These are phyloP conservation scores for Ellobium chinense DNA, from an alignment of 2,888 invertebrate genomes.

Conservation along the genomic window DNA sequence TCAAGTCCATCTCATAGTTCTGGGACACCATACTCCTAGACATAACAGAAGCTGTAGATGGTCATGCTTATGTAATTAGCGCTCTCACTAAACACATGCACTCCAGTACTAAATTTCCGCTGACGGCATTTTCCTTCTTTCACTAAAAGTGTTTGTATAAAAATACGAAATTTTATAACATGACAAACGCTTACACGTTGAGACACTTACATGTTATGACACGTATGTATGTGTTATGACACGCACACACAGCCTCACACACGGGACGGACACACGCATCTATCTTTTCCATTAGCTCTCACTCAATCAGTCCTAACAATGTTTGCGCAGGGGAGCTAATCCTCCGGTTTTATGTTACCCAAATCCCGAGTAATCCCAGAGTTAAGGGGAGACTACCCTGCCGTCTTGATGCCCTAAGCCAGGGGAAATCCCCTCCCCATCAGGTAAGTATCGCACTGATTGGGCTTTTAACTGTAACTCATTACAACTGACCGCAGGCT, in stretches of 20 bases:
- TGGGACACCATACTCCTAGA: no score
- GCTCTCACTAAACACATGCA: no score
- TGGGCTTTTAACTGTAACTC: conserved; percentile 1
- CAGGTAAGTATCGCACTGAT: conserved; percentile 12
- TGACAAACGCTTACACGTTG: no score
- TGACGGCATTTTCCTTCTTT: no score
- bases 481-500: not conserved
- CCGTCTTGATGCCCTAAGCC: not conserved
- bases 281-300: not conserved
- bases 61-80: no score
- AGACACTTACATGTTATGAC: no score
- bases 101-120: no score
- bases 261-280: not conserved
- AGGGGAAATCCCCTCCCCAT: not conserved
- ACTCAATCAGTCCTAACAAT: conserved; percentile 21
- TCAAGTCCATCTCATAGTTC: no score
- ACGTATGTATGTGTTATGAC: not conserved
- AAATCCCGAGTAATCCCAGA: not conserved
- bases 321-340: conserved; percentile 12
- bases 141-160: no score
- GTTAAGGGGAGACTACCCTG: not conserved
- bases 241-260: not conserved
- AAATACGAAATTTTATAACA: no score
- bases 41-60: no score
- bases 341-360: not conserved